Conservation (phyloP, 2,797 vertebrate species). For the Sibirionetta formosa region DNA sequence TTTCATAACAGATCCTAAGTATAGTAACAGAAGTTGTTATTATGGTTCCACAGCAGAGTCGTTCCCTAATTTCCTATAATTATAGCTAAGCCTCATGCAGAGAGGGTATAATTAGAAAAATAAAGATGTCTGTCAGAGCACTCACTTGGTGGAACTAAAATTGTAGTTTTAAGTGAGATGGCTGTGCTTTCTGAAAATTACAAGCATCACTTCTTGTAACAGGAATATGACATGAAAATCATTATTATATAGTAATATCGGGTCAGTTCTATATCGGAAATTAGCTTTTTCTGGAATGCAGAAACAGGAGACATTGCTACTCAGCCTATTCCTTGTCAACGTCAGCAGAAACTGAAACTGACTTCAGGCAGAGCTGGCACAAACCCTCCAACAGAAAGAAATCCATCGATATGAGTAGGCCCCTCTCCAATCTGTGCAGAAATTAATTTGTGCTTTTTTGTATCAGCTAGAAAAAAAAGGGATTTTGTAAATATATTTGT, state of each 20-base stretch:
- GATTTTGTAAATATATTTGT: background rate
- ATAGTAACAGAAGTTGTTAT: slow-evolving; percentile 54
- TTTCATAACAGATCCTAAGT: slow-evolving; percentile 42
- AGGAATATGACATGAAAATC: background rate
- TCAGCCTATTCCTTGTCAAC: background rate
- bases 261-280: background rate
- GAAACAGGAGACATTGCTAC: background rate
- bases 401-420: accelerated
- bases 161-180: background rate
- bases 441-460: background rate
- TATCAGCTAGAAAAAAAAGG: background rate
- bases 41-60: slow-evolving; percentile 50
- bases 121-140: background rate
- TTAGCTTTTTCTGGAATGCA: background rate
- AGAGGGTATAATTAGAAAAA: slow-evolving; percentile 59
- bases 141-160: slow-evolving; percentile 6
- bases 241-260: background rate
- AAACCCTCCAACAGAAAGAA: background rate
- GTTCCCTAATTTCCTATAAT: slow-evolving; percentile 32
- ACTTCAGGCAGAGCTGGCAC: background rate
- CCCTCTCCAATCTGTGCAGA: background rate
- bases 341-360: background rate
- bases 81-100: slow-evolving; percentile 7
- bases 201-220: background rate
- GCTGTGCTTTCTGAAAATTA: background rate